Conservation (phyloP, 2,113 vertebrate species). For the Mustelus asterias region DNA sequence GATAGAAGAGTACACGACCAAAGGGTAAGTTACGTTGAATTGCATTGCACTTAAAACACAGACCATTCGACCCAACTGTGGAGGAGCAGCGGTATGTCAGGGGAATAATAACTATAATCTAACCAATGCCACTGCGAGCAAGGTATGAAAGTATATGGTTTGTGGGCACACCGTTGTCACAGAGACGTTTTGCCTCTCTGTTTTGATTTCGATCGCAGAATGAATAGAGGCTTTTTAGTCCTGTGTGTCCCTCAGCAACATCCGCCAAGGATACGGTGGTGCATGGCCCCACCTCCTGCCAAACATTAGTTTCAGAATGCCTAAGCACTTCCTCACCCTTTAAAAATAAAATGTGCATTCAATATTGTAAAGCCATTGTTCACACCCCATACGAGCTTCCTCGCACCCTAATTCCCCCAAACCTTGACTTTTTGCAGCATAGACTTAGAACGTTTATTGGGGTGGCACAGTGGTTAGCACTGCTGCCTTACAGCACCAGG, state of each 20-base stretch:
- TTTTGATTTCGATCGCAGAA: background rate
- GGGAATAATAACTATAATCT: background rate
- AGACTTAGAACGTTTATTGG: background rate
- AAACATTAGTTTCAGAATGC: background rate
- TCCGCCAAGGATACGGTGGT: background rate
- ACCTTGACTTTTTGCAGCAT: background rate
- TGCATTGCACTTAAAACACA: background rate
- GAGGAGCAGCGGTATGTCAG: background rate
- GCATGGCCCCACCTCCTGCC: background rate
- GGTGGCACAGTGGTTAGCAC: too few species aligned
- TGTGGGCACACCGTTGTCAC: background rate
- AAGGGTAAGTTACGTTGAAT: background rate
- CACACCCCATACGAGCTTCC: background rate
- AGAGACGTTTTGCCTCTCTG: background rate
- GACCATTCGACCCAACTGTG: background rate
- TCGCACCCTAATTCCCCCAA: background rate
- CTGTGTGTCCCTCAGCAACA: background rate
- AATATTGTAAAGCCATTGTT: background rate
- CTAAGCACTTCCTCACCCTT: background rate
- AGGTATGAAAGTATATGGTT: background rate
- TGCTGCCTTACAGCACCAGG: too few species aligned
- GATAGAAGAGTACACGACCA: background rate
- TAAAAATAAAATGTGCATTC: background rate
- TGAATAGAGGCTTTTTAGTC: background rate
- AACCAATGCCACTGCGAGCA: background rate